Base-by-base conservation (phyloP, 2,113 vertebrate species). In the Enhydra lutris region DNA sequence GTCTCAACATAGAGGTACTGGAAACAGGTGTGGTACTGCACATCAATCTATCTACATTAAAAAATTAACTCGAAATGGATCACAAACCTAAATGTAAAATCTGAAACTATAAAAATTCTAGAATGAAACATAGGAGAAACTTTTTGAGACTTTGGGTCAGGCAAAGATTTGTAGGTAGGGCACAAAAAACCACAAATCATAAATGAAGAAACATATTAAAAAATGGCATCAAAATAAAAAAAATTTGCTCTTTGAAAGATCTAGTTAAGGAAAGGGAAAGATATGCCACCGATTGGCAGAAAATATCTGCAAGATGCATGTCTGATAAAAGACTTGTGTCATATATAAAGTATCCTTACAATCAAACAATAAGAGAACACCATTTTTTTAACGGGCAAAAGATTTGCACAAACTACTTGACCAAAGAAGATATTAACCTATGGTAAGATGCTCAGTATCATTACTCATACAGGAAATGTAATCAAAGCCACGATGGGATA, bases 321-420 rank as follows among this genome's bases (percentile, higher is more conserved):
- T 90, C 59, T 65, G 26, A 86, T 63, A 84, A 90, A 85, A 24
- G 45, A 74, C 23, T 73, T 92, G n/a, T n/a, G 45, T 80, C 87
- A 79, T 73, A 83, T 55, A 91, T n/a, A 92, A 95, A 96, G 20
- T 88, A 63, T 52, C 39, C 23, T 17, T 88, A 61, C 20, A 83
- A 76, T 21, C 79, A 55, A 89, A 71, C 59, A 84, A 65, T 57
- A 69, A 82, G 23, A 81, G 55, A 45, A 82, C 10, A 93, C 10
- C 45, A 17, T 31, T 39, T 84, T 89, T 86, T 93, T 78, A 89
- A 61, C 31, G 14, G 67, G 31, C 65, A 94, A 94, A 95, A 85
- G 21, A 92, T 82, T 17, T 95, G 14, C 89, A 90, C 47, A 89
- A 80, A 73, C 34, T 74, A 93, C 39, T 88, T 97, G 21, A 83